These are phyloP conservation scores for Stercorarius parasiticus DNA, from an alignment of 2,113 vertebrate genomes.

Conservation along the genomic window DNA sequence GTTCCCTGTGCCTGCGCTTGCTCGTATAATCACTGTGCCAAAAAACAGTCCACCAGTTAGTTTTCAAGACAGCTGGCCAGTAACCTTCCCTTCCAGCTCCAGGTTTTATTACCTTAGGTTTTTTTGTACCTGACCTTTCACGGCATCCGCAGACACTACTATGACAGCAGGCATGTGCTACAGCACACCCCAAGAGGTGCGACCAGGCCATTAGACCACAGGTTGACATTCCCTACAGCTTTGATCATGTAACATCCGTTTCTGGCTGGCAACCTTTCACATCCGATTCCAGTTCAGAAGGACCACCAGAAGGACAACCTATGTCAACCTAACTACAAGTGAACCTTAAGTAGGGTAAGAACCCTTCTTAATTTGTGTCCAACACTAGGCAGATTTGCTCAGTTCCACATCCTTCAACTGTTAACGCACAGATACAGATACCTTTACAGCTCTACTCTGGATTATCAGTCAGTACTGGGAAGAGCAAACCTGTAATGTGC, in stretches of 20 bases:
- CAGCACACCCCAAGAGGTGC: background rate
- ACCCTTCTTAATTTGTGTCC: background rate
- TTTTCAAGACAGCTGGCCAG: background rate
- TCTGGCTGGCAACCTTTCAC: background rate
- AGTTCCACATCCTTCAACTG: background rate
- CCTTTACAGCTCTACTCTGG: background rate
- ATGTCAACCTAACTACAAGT: background rate
- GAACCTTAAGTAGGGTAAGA: background rate
- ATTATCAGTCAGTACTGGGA: background rate
- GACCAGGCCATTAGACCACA: background rate
- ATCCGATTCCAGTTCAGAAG: background rate
- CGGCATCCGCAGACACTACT: background rate
- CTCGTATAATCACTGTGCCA: background rate
- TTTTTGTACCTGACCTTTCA: background rate
- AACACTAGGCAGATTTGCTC: background rate
- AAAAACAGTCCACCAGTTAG: background rate
- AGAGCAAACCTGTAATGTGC: background rate
- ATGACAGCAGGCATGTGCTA: fast-evolving
- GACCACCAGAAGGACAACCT: background rate
- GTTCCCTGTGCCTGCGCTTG: background rate
- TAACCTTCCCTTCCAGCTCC: background rate
- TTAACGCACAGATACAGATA: background rate
- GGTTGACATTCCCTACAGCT: background rate
- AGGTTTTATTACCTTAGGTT: background rate
- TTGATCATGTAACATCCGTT: background rate